phyloP scores from a whole-genome alignment of 2,113 vertebrate species.

The Columbina picui region DNA sequence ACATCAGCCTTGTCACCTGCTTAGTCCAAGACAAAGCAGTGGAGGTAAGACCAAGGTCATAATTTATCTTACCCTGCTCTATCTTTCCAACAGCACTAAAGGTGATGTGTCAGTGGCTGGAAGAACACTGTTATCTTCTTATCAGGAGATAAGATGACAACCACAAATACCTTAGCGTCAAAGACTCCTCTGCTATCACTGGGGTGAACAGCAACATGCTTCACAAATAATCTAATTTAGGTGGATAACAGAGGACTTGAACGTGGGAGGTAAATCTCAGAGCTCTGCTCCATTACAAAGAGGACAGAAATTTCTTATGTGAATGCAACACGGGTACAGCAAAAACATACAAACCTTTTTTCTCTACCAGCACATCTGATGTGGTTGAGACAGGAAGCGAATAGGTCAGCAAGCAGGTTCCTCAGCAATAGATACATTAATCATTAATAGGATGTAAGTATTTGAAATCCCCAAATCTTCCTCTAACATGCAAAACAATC shows the following conservation, averaged over 20 bases:
- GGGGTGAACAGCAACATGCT: not conserved
- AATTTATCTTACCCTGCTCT: not conserved
- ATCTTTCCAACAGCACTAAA: not conserved
- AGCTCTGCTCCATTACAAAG: not conserved
- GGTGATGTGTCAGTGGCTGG: not conserved
- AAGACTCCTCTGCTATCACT: not conserved
- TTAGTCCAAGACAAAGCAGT: not conserved
- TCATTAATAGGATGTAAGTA: not conserved
- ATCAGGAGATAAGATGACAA: constrained; percentile 49
- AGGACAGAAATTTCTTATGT: not conserved
- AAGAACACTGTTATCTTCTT: constrained; percentile 47
- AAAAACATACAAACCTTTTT: not conserved
- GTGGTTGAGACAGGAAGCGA: not conserved
- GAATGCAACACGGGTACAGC: not conserved
- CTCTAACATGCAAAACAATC: not conserved
- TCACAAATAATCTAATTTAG: constrained; percentile 45
- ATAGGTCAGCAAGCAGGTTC: not conserved
- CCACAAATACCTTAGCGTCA: constrained; percentile 23
- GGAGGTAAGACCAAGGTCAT: constrained; percentile 36
- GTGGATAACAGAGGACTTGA: not conserved
- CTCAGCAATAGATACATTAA: not conserved
- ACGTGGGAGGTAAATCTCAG: not conserved
- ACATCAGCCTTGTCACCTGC: not conserved
- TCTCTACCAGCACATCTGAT: not conserved
- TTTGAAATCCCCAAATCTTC: not conserved